Conservation (phyloP, 2,888 invertebrate species). For the Ichneumoninae sp. region DNA sequence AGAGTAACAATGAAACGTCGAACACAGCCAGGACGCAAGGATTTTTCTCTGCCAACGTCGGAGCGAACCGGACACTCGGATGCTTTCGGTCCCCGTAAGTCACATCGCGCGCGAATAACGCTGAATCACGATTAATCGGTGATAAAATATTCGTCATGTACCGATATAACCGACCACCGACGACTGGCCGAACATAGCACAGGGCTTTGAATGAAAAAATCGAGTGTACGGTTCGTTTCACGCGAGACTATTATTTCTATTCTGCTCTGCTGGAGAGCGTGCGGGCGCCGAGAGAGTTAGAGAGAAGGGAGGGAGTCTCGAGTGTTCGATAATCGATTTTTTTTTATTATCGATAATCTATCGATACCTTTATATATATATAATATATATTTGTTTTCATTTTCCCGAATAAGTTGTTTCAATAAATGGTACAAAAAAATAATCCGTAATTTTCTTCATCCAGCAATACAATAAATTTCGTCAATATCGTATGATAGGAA, state of each 20-base stretch:
- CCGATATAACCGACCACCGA: not conserved
- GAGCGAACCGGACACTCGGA: not conserved
- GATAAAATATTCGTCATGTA: not conserved
- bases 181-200: not conserved
- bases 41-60: not conserved
- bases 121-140: not conserved
- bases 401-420: too few species aligned
- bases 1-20: slow-evolving; percentile 14
- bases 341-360: not conserved
- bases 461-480: too few species aligned
- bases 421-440: too few species aligned
- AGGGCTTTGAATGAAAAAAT: not conserved
- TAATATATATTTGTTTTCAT: too few species aligned
- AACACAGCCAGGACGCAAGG: not conserved
- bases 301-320: not conserved
- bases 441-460: too few species aligned
- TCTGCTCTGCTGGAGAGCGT: not conserved
- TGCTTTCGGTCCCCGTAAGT: not conserved
- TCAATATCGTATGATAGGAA: too few species aligned
- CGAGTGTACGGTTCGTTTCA: not conserved
- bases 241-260: not conserved
- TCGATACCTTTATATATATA: not conserved
- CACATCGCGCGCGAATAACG: not conserved
- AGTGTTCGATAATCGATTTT: not conserved
- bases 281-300: not conserved